These are phyloP conservation scores for Lottia scabra DNA, from an alignment of 2,888 invertebrate genomes.

Conservation along the genomic window DNA sequence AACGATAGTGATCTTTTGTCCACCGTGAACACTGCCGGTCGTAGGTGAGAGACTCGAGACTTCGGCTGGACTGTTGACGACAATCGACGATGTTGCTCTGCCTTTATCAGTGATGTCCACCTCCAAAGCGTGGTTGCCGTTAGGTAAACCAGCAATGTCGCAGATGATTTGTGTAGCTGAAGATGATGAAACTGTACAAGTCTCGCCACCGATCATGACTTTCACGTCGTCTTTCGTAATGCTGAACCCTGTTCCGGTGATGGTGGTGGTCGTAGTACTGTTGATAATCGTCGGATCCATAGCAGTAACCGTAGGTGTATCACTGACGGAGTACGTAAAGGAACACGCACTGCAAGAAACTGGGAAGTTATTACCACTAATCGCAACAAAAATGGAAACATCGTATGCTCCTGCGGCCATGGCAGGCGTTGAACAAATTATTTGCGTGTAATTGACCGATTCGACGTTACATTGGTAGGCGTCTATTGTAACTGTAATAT, in stretches of 20 bases:
- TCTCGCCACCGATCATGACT: constrained; percentile 24
- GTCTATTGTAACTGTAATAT: constrained; percentile 40
- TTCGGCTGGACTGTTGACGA: background rate
- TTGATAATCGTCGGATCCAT: constrained; percentile 18
- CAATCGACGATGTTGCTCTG: background rate
- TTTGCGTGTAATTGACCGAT: constrained; percentile 30
- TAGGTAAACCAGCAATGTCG: constrained; percentile 13
- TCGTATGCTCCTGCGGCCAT: background rate
- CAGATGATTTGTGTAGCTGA: constrained; percentile 19
- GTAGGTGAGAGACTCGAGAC: background rate
- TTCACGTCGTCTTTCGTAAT: constrained; percentile 5
- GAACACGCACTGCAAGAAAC: background rate
- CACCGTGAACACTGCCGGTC: background rate
- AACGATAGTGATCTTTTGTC: constrained; percentile 20
- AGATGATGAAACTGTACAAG: constrained; percentile 14
- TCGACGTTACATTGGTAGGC: constrained; percentile 35
- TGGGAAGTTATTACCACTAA: background rate
- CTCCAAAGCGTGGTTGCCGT: constrained; percentile 15
- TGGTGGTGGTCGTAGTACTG: background rate
- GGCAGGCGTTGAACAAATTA: constrained; percentile 40
- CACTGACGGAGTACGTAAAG: constrained; percentile 1
- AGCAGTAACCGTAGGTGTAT: constrained; percentile 20
- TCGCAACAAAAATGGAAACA: background rate
- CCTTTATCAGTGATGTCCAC: constrained; percentile 14
- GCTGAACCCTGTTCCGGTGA: constrained; percentile 22